Conservation (phyloP, 2,888 invertebrate genomes). For the Acrocera orbiculus region DNA sequence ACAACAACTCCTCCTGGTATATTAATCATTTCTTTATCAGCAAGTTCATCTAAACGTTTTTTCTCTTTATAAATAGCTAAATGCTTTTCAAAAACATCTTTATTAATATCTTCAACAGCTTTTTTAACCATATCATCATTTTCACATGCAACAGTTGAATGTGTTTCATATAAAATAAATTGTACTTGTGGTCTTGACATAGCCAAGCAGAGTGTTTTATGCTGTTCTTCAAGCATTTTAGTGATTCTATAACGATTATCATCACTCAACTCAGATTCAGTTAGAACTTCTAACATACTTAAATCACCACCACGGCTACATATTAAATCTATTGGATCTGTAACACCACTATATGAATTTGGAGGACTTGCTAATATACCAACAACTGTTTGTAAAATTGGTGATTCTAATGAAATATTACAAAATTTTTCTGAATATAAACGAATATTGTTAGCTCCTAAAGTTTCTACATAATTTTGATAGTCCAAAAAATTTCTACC, state of each 20-base stretch:
- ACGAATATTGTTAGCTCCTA: conserved; percentile 45
- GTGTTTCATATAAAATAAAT: conserved; percentile 63
- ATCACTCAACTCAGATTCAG: conserved; percentile 46
- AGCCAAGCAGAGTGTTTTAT: conserved; percentile 50
- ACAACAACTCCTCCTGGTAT: conserved; percentile 25
- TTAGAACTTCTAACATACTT: conserved; percentile 53
- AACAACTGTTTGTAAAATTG: conserved; percentile 41
- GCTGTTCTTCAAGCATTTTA: conserved; percentile 55
- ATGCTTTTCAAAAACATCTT: conserved; percentile 50
- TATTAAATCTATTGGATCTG: conserved; percentile 64
- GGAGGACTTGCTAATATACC: conserved; percentile 58
- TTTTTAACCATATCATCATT: conserved; percentile 54
- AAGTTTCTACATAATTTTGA: conserved; percentile 44
- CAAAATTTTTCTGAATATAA: conserved; percentile 34
- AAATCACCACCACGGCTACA: conserved; percentile 63
- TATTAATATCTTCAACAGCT: conserved; percentile 51
- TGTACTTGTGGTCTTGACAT: conserved; percentile 71
- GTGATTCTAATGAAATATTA: conserved; percentile 34
- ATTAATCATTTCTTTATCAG: conserved; percentile 21
- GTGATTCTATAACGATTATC: conserved; percentile 43
- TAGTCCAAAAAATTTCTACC: conserved; percentile 40
- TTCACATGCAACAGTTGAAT: conserved; percentile 57
- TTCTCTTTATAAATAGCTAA: conserved; percentile 28
- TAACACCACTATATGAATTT: conserved; percentile 62
- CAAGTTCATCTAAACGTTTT: conserved; percentile 23